A percentile compares a stretch with the other conserved stretches of the same genome.
These are phyloP conservation scores for Neotoxoptera formosana DNA, from an alignment of 1,140 invertebrate genomes.

Conservation along the genomic window DNA sequence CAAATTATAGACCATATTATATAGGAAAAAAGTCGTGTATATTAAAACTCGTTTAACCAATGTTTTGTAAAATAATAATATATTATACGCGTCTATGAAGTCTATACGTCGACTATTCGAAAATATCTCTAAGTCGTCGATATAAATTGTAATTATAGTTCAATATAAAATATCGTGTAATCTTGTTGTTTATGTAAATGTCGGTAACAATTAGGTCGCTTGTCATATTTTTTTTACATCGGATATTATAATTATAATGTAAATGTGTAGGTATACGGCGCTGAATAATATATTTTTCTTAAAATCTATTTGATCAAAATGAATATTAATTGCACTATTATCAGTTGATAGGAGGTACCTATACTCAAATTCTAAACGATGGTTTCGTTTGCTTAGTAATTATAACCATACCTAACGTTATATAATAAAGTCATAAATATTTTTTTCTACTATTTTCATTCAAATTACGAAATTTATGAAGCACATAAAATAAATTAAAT, in stretches of 20 bases:
- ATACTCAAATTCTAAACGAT: not conserved
- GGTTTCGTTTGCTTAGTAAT: not conserved
- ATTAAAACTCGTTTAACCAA: constrained; percentile 10
- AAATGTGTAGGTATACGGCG: too few relatives aligned
- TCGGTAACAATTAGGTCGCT: not conserved
- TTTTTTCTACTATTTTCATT: not conserved
- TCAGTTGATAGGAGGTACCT: not conserved
- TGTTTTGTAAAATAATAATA: not conserved
- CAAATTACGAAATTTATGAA: not conserved
- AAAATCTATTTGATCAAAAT: not conserved
- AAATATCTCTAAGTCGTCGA: not conserved
- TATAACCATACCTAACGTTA: not conserved
- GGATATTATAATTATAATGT: not conserved
- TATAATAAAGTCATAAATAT: not conserved
- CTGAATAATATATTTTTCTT: not conserved
- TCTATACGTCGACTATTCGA: not conserved
- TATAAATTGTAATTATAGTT: not conserved
- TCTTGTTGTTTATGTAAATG: not conserved
- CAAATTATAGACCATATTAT: not conserved
- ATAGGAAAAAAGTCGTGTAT: not conserved
- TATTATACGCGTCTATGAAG: not conserved
- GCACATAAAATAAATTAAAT: too few relatives aligned
- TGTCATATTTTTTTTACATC: not conserved
- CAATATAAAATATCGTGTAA: not conserved
- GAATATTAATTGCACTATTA: not conserved